Conservation (phyloP, 2,888 invertebrate genomes). For the Lampropteryx suffumata region DNA sequence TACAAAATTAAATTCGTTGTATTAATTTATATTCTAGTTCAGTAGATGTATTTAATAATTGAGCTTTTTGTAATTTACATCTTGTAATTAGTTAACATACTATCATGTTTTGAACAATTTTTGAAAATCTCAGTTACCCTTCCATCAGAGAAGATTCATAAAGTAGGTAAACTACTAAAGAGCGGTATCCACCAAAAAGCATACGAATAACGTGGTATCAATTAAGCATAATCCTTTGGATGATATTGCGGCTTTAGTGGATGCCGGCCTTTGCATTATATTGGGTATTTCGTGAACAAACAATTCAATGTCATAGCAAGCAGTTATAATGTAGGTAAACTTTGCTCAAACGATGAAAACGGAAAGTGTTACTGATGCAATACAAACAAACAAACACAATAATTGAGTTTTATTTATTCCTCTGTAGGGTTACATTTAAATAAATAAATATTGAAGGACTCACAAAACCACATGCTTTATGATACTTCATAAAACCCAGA, state of each 20-base stretch:
- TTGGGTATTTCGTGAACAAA: conserved; percentile 35
- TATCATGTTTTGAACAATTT: no score
- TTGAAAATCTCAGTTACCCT: no score
- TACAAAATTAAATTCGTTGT: conserved; percentile 9
- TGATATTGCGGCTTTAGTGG: no score
- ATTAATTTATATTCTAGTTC: not conserved
- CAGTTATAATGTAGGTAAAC: conserved; percentile 82
- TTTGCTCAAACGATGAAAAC: conserved; percentile 82
- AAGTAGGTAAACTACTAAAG: no score
- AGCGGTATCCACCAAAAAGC: not conserved
- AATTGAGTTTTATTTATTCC: conserved; percentile 72
- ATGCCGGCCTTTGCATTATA: no score
- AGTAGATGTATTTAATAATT: not conserved
- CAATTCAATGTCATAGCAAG: conserved; percentile 60
- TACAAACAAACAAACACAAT: conserved; percentile 79
- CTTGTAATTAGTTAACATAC: not conserved
- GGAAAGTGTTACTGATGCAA: conserved; percentile 82
- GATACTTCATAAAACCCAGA: no score
- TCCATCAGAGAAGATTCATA: not conserved
- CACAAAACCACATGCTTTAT: no score
- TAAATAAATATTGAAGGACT: no score
- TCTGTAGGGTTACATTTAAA: no score
- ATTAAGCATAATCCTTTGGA: no score
- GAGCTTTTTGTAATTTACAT: conserved; percentile 1
- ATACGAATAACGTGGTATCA: no score